These are phyloP conservation scores for Podarcis raffonei DNA, from an alignment of 2,113 vertebrate species.

Conservation along the genomic window DNA sequence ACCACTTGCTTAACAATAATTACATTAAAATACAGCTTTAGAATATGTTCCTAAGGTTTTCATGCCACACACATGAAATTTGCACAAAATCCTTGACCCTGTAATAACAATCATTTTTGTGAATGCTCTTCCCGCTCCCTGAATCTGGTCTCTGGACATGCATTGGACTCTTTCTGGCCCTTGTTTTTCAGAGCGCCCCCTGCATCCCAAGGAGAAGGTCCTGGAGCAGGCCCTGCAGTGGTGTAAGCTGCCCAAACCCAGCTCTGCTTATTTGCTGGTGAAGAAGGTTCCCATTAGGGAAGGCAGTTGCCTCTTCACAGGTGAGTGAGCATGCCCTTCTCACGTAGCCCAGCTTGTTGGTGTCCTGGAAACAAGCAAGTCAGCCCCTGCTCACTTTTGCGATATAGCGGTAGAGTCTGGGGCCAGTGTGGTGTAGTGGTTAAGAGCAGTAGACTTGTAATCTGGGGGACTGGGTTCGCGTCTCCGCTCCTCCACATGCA, in stretches of 20 bases:
- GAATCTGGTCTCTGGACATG: background rate
- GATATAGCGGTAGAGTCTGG: too few species aligned
- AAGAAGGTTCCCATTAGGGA: slow-evolving; percentile 87
- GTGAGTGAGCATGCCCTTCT: slow-evolving; percentile 65
- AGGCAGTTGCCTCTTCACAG: slow-evolving; percentile 90
- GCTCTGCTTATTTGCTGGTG: slow-evolving; percentile 89
- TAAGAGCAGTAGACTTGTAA: too few species aligned
- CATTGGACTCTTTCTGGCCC: background rate
- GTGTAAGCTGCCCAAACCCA: slow-evolving; percentile 94
- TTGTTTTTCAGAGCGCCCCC: slow-evolving; percentile 83
- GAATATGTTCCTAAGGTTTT: background rate
- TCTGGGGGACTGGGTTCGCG: too few species aligned
- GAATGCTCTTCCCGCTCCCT: background rate
- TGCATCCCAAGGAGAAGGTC: slow-evolving; percentile 96
- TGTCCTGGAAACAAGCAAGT: background rate
- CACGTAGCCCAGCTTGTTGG: background rate
- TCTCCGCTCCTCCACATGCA: too few species aligned
- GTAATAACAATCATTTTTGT: background rate
- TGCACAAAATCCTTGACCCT: background rate
- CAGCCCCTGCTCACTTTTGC: background rate
- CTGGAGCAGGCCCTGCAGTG: slow-evolving; percentile 96
- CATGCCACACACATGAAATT: background rate
- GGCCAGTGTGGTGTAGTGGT: too few species aligned
- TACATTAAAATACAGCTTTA: background rate
- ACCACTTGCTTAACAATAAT: background rate